These are phyloP conservation scores for Arge pagana DNA, from an alignment of 2,888 invertebrate genomes.

Conservation along the genomic window DNA sequence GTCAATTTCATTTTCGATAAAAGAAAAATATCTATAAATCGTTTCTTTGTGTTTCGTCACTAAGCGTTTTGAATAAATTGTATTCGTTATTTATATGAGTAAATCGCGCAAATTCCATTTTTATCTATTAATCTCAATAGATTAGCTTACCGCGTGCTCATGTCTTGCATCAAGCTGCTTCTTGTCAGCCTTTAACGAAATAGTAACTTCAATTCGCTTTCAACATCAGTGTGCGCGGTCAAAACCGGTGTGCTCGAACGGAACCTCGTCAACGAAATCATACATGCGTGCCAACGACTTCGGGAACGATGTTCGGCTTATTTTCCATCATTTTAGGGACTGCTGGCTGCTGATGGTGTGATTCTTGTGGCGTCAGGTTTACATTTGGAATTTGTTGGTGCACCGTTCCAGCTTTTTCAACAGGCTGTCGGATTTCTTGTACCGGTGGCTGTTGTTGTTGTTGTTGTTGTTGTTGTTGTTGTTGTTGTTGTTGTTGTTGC, in stretches of 20 bases:
- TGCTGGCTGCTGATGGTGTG: slow-evolving; percentile 30
- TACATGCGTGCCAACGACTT: slow-evolving; percentile 9
- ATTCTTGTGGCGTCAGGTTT: slow-evolving; percentile 33
- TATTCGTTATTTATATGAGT: slow-evolving; percentile 31
- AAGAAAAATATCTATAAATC: background rate
- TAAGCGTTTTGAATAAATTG: too few relatives aligned
- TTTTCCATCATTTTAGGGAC: slow-evolving; percentile 23
- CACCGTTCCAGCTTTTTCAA: slow-evolving; percentile 25
- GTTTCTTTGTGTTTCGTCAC: background rate
- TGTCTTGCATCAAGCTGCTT: too few relatives aligned
- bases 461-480: slow-evolving; percentile 35
- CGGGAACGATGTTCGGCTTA: slow-evolving; percentile 4
- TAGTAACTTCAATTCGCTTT: too few relatives aligned
- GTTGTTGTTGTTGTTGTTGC: slow-evolving; percentile 38
- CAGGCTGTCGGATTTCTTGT: too few relatives aligned
- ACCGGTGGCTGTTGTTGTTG: slow-evolving; percentile 29
- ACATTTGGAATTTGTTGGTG: slow-evolving; percentile 13
- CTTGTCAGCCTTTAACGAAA: too few relatives aligned
- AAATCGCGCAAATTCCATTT: background rate
- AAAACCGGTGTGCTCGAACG: too few relatives aligned
- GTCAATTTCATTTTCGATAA: too few relatives aligned
- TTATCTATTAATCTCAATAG: background rate
- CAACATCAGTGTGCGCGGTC: too few relatives aligned
- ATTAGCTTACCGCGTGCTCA: too few relatives aligned
- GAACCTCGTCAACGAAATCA: background rate